These are phyloP conservation scores for Drosophila nigricruria DNA, from an alignment of 2,888 invertebrate genomes.

Conservation along the genomic window DNA sequence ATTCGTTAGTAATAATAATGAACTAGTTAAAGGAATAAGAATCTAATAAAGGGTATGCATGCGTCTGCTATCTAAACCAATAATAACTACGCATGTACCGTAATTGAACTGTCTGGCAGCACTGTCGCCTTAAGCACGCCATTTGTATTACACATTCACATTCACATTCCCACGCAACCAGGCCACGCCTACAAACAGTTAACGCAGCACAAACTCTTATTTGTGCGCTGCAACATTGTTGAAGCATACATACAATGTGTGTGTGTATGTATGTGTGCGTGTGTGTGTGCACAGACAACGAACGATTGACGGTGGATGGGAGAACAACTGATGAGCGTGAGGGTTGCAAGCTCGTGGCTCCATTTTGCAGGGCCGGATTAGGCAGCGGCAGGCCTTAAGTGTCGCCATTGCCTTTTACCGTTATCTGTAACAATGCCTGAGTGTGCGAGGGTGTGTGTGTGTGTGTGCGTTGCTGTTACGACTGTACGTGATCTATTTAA, in stretches of 20 bases:
- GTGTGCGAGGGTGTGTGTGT: constrained; percentile 7
- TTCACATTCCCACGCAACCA: not conserved
- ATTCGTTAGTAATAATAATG: too few species aligned
- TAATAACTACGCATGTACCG: not conserved
- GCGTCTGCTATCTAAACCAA: not conserved
- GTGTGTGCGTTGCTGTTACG: constrained; percentile 45
- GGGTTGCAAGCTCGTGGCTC: constrained; percentile 60
- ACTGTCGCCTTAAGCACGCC: constrained; percentile 42
- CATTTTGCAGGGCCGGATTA: constrained; percentile 77
- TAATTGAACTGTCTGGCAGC: constrained; percentile 54
- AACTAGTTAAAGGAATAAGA: too few species aligned
- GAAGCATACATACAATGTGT: not conserved
- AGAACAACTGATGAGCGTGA: constrained; percentile 16
- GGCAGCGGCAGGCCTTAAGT: constrained; percentile 66
- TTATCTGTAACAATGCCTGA: constrained; percentile 32
- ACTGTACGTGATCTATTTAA: constrained; percentile 76
- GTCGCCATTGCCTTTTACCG: constrained; percentile 67
- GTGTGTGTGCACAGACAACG: not conserved
- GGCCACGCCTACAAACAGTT: constrained; percentile 52
- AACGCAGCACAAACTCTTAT: constrained; percentile 37
- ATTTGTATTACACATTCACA: constrained; percentile 38
- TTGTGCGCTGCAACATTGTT: constrained; percentile 46
- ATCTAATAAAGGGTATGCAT: not conserved
- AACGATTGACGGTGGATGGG: constrained; percentile 24
- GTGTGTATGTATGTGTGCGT: not conserved